Evolutionary conservation across 2,797 vertebrate genomes (phyloP).

Genomic region (Chelonia mydas): DNA sequence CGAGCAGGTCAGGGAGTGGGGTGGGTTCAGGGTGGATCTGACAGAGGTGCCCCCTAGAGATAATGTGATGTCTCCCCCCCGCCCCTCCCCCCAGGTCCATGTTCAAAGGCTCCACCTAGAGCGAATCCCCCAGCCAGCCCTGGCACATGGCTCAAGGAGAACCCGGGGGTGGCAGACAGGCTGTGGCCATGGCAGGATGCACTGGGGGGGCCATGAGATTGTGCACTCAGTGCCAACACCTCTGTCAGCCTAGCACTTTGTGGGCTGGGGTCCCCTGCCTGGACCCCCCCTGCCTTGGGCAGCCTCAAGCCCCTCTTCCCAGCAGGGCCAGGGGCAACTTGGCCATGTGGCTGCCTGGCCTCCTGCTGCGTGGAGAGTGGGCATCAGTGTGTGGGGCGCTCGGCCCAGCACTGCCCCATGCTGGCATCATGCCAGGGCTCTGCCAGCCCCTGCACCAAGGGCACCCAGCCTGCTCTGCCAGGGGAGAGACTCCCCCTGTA

Average conservation of each 20-base stretch:
- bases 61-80: neutral
- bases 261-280: too few species aligned
- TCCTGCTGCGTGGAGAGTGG: neutral
- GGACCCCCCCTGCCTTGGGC: too few species aligned
- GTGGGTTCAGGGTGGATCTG: neutral
- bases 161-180: too few species aligned
- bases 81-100: constrained; percentile 88
- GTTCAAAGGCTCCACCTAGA: constrained; percentile 90
- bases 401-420: neutral
- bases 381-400: neutral
- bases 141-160: neutral
- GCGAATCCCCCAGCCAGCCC: too few species aligned
- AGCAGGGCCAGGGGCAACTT: neutral
- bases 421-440: neutral
- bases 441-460: neutral
- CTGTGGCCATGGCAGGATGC: too few species aligned
- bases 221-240: too few species aligned
- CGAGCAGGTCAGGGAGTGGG: neutral
- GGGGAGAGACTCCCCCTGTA: neutral
- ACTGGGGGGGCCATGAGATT: too few species aligned
- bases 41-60: neutral
- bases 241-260: too few species aligned
- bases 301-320: neutral
- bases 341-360: too few species aligned
- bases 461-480: neutral